These are phyloP conservation scores for Heterochromis multidens DNA, from an alignment of 2,113 vertebrate genomes.

Conservation along the genomic window DNA sequence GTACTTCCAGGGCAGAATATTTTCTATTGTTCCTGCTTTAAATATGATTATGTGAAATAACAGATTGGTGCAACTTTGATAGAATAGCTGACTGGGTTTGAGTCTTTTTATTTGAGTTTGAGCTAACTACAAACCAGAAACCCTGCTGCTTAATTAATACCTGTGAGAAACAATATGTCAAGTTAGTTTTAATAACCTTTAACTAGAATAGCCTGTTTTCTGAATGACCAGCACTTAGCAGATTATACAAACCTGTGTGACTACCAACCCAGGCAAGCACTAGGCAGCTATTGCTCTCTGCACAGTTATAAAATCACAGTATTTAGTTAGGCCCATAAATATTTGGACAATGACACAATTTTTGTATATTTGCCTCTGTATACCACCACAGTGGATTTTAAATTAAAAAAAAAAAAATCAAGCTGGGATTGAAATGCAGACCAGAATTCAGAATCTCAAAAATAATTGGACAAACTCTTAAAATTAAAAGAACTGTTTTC, in stretches of 20 bases:
- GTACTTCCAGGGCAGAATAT: not conserved
- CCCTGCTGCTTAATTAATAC: not conserved
- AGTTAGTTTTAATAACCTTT: not conserved
- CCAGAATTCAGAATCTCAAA: no score
- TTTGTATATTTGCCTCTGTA: not conserved
- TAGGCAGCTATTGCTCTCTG: not conserved
- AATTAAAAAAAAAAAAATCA: not conserved
- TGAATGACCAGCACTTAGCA: not conserved
- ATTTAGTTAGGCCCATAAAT: not conserved
- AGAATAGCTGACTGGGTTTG: not conserved
- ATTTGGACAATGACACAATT: not conserved
- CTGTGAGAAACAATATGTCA: not conserved
- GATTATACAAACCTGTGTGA: not conserved
- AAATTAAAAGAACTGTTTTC: no score
- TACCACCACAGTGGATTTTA: not conserved
- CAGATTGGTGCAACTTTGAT: not conserved
- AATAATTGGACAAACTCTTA: no score
- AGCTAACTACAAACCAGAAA: not conserved
- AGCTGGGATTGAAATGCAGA: no score
- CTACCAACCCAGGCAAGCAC: not conserved
- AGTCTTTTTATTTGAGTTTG: not conserved
- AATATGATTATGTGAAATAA: not conserved
- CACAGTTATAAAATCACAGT: not conserved
- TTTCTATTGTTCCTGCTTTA: not conserved
- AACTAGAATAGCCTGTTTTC: not conserved